These are phyloP conservation scores for Rhogogaster chlorosoma DNA, from an alignment of 2,888 invertebrate species.

Conservation along the genomic window DNA sequence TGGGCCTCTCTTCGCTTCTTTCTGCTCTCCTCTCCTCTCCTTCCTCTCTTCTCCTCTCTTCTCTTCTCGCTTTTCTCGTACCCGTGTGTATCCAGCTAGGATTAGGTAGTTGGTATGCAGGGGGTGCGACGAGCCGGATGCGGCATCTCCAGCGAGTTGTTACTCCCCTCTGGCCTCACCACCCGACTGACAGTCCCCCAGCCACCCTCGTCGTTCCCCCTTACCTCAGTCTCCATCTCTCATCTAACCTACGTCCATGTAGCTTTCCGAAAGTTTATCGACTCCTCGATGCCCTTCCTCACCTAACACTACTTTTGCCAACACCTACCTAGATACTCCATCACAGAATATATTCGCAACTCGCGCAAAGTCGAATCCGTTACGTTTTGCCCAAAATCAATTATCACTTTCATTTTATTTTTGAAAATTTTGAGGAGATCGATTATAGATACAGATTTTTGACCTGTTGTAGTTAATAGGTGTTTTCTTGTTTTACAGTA, in stretches of 20 bases:
- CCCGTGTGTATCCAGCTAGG: conserved; percentile 66
- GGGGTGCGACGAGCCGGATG: conserved; percentile 71
- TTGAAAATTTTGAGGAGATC: conserved; percentile 33
- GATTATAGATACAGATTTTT: background rate
- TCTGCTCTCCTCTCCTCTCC: background rate
- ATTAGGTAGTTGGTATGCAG: conserved; percentile 74
- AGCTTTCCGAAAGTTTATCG: conserved; percentile 63
- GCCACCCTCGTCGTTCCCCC: conserved; percentile 54
- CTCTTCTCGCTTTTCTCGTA: conserved; percentile 46
- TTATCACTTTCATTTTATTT: conserved; percentile 37
- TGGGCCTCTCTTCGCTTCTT: conserved; percentile 33
- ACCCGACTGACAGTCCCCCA: conserved; percentile 41
- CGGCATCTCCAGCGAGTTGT: conserved; percentile 74
- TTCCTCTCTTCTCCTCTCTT: background rate
- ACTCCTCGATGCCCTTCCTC: conserved; percentile 56
- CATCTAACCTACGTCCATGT: conserved; percentile 55
- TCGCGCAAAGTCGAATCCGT: background rate
- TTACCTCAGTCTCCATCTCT: conserved; percentile 57
- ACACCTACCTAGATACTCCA: conserved; percentile 13
- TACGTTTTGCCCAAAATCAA: background rate
- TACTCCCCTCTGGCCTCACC: conserved; percentile 60
- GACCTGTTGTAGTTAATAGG: background rate
- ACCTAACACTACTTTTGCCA: conserved; percentile 52
- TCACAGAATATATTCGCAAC: background rate
- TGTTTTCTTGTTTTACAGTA: conserved; percentile 84